Conservation (phyloP, 2,888 invertebrate species). For the Pachymerium ferrugineum region DNA sequence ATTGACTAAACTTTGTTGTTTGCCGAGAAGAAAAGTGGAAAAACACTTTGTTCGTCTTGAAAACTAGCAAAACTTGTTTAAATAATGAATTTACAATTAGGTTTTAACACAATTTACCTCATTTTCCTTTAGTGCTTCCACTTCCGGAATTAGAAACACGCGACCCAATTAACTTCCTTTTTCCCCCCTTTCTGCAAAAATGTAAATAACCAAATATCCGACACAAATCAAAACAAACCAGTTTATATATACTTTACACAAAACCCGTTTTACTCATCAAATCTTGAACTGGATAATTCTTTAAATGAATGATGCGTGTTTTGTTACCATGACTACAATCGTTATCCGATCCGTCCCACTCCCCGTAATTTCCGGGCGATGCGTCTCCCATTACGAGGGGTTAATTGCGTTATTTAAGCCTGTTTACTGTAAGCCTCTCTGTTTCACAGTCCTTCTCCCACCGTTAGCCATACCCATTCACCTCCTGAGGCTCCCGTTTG, state of each 20-base stretch:
- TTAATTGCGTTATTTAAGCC: conserved; percentile 7
- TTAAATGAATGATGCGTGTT: background rate
- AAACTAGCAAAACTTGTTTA: too few species aligned
- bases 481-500: background rate
- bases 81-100: too few species aligned
- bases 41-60: too few species aligned
- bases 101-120: too few species aligned
- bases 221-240: too few species aligned
- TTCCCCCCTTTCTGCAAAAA: too few species aligned
- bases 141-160: too few species aligned
- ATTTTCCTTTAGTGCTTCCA: too few species aligned
- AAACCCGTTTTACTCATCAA: background rate
- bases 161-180: too few species aligned
- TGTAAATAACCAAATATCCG: too few species aligned
- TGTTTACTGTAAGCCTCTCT: background rate
- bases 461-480: background rate
- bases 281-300: background rate
- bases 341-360: conserved; percentile 4
- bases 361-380: conserved; percentile 8
- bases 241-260: background rate
- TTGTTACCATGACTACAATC: background rate
- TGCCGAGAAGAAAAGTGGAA: too few species aligned
- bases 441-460: background rate
- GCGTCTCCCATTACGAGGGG: conserved; percentile 13
- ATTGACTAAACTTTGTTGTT: too few species aligned